Base-by-base conservation (phyloP, 37 sponge, comb jelly and placozoan genomes). In the Aphrocallistes beatrix region DNA sequence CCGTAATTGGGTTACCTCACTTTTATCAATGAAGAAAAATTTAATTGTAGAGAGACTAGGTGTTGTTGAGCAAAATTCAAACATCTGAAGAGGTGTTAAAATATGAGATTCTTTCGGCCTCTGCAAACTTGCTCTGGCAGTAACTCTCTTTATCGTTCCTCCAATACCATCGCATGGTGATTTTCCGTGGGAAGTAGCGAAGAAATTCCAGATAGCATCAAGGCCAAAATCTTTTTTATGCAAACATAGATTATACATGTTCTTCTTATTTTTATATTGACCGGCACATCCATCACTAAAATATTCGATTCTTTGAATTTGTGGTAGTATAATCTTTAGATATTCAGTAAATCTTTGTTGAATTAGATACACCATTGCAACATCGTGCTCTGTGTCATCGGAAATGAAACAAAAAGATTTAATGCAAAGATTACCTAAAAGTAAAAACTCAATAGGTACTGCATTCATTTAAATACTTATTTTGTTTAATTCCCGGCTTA, bases 151-250 rank as follows among this genome's bases (percentile, higher is more conserved):
- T 6, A 88, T 34, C 48, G 83, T 50, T 37, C 86, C 89, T 25
- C 89, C 83, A 23, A 89, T n/a, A 50, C 89, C 86, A 82, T 89
- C 89, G 82, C 89, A 85, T 37, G 83, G 45, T 49, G 86, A 83
- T 85, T 89, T 89, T 36, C 89, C 89, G 82, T 89, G 89, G 9
- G 86, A 87, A n/a, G 89, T 89, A n/a, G 89, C 89, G 38, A 36
- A 84, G 51, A 89, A 89, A 48, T 89, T 85, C 89, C 89, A 89
- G 38, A 83, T 86, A 23, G 85, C 90, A 39, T 37, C 28, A 23
- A 90, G 60, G 23, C 90, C 90, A 50, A 90, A 90, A 38, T 90
- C 87, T 81, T 21, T 38, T 37, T 87, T 38, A 69, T 90, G 90
- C 28, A 82, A 51, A 42, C 87, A 87, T n/a, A 90, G 39, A 39